Conservation (phyloP, 1,140 invertebrate genomes). For the Eumaeus atala region DNA sequence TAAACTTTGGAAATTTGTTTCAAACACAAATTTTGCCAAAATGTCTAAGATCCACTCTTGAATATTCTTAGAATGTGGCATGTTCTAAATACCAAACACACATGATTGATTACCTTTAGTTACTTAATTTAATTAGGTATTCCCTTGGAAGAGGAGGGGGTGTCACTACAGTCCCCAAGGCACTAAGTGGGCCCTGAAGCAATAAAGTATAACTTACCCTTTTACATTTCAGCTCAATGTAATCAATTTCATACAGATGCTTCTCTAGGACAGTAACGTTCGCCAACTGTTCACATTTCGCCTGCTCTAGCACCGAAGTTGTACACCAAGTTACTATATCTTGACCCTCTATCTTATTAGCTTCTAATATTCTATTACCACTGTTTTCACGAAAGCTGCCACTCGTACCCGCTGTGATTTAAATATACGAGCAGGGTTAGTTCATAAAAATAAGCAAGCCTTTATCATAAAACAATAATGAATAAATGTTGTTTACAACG, state of each 20-base stretch:
- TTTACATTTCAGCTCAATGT: slow-evolving; percentile 78
- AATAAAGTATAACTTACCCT: slow-evolving; percentile 56
- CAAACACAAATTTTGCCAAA: too few relatives aligned
- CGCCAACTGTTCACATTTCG: slow-evolving; percentile 85
- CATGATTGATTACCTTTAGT: too few relatives aligned
- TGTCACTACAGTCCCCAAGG: too few relatives aligned
- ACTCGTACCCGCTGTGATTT: slow-evolving; percentile 21
- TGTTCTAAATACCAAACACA: too few relatives aligned
- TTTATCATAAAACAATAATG: background rate
- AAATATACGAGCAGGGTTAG: background rate
- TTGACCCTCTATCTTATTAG: slow-evolving; percentile 40
- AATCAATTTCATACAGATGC: slow-evolving; percentile 76
- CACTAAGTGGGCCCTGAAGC: too few relatives aligned
- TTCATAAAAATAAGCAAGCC: too few relatives aligned
- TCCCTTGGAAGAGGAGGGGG: too few relatives aligned
- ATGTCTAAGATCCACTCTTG: too few relatives aligned
- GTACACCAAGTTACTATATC: slow-evolving; percentile 84
- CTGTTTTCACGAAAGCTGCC: slow-evolving; percentile 31
- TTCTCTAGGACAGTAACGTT: slow-evolving; percentile 79
- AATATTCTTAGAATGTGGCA: too few relatives aligned
- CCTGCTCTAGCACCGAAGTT: slow-evolving; percentile 80
- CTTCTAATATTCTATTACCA: slow-evolving; percentile 29
- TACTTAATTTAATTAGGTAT: too few relatives aligned
- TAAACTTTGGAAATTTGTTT: too few relatives aligned
- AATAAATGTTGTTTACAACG: background rate